Conservation (phyloP, 2,113 vertebrate species). For the Psilopsiagon aurifrons region DNA sequence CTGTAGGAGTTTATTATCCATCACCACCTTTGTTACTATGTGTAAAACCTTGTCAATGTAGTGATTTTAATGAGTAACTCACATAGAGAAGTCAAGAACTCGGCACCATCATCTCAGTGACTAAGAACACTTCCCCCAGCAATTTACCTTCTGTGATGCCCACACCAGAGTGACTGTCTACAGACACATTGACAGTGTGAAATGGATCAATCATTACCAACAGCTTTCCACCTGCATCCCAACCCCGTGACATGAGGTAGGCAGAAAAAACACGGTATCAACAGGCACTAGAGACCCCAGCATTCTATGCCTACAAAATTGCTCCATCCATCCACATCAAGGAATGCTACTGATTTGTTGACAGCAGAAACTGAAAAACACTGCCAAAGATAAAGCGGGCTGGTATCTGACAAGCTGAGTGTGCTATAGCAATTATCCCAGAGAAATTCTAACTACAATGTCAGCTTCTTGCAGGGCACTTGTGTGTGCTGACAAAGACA, state of each 20-base stretch:
- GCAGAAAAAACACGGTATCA: background rate
- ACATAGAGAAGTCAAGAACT: accelerated
- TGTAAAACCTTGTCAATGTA: accelerated
- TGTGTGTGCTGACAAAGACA: background rate
- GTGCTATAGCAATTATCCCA: background rate
- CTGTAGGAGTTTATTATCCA: background rate
- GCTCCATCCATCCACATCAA: background rate
- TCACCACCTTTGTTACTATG: background rate
- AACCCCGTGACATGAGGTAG: background rate
- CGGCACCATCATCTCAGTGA: accelerated
- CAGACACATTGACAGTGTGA: accelerated
- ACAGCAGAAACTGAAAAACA: background rate
- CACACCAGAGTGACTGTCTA: accelerated
- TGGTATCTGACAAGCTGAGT: background rate
- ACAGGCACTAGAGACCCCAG: background rate
- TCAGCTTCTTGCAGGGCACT: background rate
- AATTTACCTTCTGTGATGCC: background rate
- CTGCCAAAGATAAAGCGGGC: background rate
- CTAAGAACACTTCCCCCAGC: background rate
- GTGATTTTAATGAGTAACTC: background rate
- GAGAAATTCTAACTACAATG: background rate
- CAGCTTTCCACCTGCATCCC: background rate
- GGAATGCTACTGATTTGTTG: background rate
- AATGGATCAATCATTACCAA: background rate
- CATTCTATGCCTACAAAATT: background rate